These are phyloP conservation scores for Syrmaticus mikado DNA, from an alignment of 2,113 vertebrate species.

Conservation along the genomic window DNA sequence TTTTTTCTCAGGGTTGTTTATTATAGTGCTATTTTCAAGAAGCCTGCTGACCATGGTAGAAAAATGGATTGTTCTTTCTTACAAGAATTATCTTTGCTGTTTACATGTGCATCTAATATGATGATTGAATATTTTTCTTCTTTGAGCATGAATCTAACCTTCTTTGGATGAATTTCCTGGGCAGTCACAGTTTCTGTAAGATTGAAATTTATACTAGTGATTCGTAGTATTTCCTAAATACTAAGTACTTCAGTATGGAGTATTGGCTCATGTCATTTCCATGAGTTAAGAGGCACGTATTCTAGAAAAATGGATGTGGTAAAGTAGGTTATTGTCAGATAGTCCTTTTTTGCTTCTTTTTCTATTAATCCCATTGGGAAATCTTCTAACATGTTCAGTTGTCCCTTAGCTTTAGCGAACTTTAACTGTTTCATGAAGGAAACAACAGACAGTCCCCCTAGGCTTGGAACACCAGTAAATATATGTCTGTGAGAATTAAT, in stretches of 20 bases:
- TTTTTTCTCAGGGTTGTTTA: neutral
- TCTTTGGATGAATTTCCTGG: neutral
- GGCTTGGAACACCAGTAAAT: conserved; percentile 7
- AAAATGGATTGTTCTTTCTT: neutral
- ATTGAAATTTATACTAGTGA: neutral
- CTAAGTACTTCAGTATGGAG: neutral
- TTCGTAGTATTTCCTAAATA: neutral
- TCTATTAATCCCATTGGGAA: neutral
- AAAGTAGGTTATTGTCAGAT: neutral
- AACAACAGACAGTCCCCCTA: neutral
- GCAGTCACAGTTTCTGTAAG: neutral
- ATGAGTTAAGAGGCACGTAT: neutral
- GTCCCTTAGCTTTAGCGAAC: neutral
- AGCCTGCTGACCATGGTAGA: neutral
- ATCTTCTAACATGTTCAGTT: neutral
- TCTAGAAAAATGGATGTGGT: neutral
- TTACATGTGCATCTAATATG: neutral
- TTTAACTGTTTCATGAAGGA: neutral
- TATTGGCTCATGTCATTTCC: neutral
- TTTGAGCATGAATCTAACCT: neutral
- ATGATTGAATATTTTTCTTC: neutral
- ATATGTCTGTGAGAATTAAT: conserved; percentile 25
- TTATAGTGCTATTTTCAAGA: neutral
- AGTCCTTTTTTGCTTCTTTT: neutral
- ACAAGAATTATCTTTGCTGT: neutral